phyloP scores from a whole-genome alignment of 2,888 invertebrate genomes.

The Fragum fragum region DNA sequence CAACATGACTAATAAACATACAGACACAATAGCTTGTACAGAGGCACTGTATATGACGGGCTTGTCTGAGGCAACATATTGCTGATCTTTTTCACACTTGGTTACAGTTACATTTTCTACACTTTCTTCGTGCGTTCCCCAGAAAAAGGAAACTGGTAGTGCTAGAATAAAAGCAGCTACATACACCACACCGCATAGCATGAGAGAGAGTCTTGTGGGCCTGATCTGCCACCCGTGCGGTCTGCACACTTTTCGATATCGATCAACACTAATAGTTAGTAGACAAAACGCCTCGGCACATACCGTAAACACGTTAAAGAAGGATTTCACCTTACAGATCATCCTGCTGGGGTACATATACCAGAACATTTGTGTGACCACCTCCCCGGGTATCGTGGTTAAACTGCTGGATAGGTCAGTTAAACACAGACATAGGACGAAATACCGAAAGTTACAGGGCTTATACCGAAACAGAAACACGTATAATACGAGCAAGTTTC shows the following conservation, averaged over 20 bases:
- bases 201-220: slow-evolving; percentile 20
- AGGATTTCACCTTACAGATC: slow-evolving; percentile 61
- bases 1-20: slow-evolving; percentile 43
- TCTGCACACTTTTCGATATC: slow-evolving; percentile 76
- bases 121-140: slow-evolving; percentile 50
- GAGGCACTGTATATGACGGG: slow-evolving; percentile 38
- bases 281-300: slow-evolving; percentile 70
- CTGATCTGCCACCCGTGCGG: slow-evolving; percentile 66
- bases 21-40: slow-evolving; percentile 30
- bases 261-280: slow-evolving; percentile 73
- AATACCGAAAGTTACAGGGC: slow-evolving; percentile 57
- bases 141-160: slow-evolving; percentile 47
- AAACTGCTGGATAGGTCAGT: slow-evolving; percentile 52
- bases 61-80: slow-evolving; percentile 20
- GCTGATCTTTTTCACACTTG: slow-evolving; percentile 51
- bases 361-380: slow-evolving; percentile 58
- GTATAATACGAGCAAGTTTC: slow-evolving; percentile 54
- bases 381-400: slow-evolving; percentile 60
- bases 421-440: slow-evolving; percentile 56
- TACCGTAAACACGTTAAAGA: slow-evolving; percentile 66
- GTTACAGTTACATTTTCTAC: slow-evolving; percentile 36
- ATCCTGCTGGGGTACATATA: slow-evolving; percentile 44
- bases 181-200: slow-evolving; percentile 39
- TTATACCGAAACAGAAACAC: slow-evolving; percentile 57
- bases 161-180: slow-evolving; percentile 40